Evolutionary conservation across 2,113 vertebrate species (phyloP).

Genomic region (Paracanthobrama guichenoti): DNA sequence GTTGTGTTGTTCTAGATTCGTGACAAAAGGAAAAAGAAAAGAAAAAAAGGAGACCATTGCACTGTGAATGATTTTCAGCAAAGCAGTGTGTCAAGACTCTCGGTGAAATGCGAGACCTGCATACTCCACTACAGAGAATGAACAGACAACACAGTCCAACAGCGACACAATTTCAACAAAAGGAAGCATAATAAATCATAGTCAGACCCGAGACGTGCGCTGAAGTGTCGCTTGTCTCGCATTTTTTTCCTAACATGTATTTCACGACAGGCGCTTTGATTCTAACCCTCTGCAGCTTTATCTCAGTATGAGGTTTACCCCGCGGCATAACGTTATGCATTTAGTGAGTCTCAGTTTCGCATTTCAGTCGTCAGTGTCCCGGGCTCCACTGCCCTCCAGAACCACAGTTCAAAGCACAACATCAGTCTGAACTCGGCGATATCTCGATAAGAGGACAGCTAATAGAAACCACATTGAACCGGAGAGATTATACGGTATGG

Average conservation of each 20-base stretch:
- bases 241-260: background rate
- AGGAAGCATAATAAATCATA: slow-evolving; percentile 21
- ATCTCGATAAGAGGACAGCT: slow-evolving; percentile 41
- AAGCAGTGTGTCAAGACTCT: background rate
- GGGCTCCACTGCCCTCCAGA: background rate
- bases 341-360: slow-evolving; percentile 27
- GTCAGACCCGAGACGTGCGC: background rate
- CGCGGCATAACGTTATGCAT: background rate
- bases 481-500: background rate
- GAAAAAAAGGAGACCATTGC: background rate
- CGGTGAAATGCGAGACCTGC: background rate
- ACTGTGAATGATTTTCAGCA: background rate
- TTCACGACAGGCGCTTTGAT: slow-evolving; percentile 6
- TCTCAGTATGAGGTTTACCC: slow-evolving; percentile 39
- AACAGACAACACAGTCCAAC: background rate
- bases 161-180: background rate
- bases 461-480: slow-evolving; percentile 49
- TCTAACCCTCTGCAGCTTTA: background rate
- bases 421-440: background rate
- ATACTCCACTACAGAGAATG: background rate
- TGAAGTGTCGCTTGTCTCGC: slow-evolving; percentile 3
- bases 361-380: slow-evolving; percentile 39
- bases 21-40: background rate
- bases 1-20: background rate
- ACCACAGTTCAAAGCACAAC: slow-evolving; percentile 11